Percentiles rank a stretch among this genome's conserved stretches.
These are phyloP conservation scores for Bombus consobrinus DNA, from an alignment of 1,140 invertebrate species.

Conservation along the genomic window DNA sequence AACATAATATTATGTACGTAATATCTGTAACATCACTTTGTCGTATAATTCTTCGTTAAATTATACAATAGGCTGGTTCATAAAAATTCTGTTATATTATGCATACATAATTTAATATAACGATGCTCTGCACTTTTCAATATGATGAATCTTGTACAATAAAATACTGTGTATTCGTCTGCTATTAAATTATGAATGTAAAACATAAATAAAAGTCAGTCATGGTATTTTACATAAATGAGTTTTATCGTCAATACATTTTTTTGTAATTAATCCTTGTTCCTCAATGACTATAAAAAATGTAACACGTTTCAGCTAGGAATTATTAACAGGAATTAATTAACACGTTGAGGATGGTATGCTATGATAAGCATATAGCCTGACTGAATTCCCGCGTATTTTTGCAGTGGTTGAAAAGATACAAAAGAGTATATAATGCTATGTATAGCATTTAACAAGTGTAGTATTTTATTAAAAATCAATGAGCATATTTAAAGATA, in stretches of 20 bases:
- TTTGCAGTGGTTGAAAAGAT: too few relatives aligned
- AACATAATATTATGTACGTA: conserved; percentile 8
- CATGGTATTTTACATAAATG: conserved; percentile 48
- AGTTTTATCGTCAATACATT: neutral
- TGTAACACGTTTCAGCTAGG: neutral
- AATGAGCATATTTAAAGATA: too few relatives aligned
- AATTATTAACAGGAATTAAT: too few relatives aligned
- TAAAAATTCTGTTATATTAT: conserved; percentile 1
- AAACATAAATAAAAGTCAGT: conserved; percentile 44
- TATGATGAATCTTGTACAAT: conserved; percentile 28
- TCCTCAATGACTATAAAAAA: neutral
- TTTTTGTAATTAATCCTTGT: neutral
- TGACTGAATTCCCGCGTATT: too few relatives aligned
- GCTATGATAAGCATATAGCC: too few relatives aligned
- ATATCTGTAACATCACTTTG: conserved; percentile 13
- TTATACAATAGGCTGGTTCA: conserved; percentile 21
- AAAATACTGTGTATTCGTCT: conserved; percentile 45
- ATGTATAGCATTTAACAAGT: too few relatives aligned
- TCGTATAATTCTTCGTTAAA: neutral
- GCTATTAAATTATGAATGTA: conserved; percentile 44
- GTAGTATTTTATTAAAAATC: too few relatives aligned
- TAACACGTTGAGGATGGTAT: too few relatives aligned
- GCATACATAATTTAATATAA: conserved; percentile 26
- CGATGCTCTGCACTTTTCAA: conserved; percentile 39
- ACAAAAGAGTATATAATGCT: too few relatives aligned